Base-by-base conservation (phyloP, 2,113 vertebrate genomes). In the Hirundichthys speculiger region DNA sequence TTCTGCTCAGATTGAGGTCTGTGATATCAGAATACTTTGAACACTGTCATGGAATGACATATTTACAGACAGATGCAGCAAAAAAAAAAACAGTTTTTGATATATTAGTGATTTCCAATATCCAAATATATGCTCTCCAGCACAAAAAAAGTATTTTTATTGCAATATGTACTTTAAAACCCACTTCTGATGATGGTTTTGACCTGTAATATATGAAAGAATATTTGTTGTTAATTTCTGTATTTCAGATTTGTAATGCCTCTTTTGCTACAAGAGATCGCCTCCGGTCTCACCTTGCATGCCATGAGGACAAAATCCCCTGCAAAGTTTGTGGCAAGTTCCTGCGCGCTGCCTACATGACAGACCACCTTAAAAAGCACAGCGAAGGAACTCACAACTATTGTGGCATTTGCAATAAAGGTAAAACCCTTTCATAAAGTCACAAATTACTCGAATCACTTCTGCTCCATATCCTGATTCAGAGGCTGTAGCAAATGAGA, bases 281-380 rank as follows among this genome's bases (percentile, higher is more conserved):
- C 18, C 94, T 99, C 87, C 95, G 97, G 65, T 99, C 98, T 50
- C 98, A 99, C 89, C 91, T 99, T 80, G 97, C 97, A 3, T 98
- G 98, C 83, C 98, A 99, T 2, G 97, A 99, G 78, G 97, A 99
- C 91, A 99, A 99, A 89, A 98, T 99, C 62, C 98, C 98, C 2
- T 99, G 98, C 90, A 97, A 99, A 91, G 96, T 99, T 88, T 99
- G 98, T 59, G 98, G 98, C 71, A 99, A 99, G 91, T 99, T 96
- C 86, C 80, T 99, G 87, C 79, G 97, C 70, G 98, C 98, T 27
- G 98, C 97, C 0, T 99, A 99, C 80, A 98, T 99, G 97, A 96
- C 97, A 0, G 97, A 99, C 91, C 98, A 99, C 84, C 91, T 99
- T 87, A 99, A 99, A 92, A 99, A 99, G 87, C 98, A 99, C 86